These are phyloP conservation scores for Paralichthys olivaceus DNA, from an alignment of 2,113 vertebrate genomes.

Conservation along the genomic window DNA sequence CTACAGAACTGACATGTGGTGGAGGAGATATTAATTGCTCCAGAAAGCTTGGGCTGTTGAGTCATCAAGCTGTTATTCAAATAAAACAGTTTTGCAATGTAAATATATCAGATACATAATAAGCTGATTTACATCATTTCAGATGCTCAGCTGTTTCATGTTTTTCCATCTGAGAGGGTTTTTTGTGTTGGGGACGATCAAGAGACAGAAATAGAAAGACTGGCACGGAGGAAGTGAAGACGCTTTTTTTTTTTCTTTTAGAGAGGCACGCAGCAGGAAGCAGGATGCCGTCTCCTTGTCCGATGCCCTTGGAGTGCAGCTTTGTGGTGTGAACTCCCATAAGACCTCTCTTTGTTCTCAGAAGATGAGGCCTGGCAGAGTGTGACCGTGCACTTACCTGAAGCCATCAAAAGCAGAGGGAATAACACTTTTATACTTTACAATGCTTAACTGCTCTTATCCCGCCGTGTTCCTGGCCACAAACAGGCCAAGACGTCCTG, in stretches of 20 bases:
- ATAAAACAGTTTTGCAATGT: conserved; percentile 42
- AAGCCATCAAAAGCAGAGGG: conserved; percentile 55
- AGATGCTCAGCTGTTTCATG: conserved; percentile 47
- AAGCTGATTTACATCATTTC: conserved; percentile 48
- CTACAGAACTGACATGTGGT: conserved; percentile 29
- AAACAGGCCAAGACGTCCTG: conserved; percentile 41
- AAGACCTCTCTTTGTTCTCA: conserved; percentile 75
- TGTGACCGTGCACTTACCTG: conserved; percentile 68
- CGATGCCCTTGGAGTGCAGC: conserved; percentile 71
- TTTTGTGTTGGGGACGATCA: conserved; percentile 32
- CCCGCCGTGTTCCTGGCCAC: conserved; percentile 17
- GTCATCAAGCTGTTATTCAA: conserved; percentile 57
- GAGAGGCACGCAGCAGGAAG: conserved; percentile 45
- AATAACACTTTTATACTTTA: conserved; percentile 55
- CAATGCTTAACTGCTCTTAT: conserved; percentile 31
- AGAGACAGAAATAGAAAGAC: conserved; percentile 51
- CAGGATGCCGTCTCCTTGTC: conserved; percentile 61
- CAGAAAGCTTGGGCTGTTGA: conserved; percentile 35
- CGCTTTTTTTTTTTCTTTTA: conserved; percentile 16
- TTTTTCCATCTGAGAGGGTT: conserved; percentile 21
- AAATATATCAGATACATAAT: conserved; percentile 56
- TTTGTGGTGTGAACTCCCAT: conserved; percentile 68
- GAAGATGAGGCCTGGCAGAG: conserved; percentile 63
- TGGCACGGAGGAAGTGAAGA: conserved; percentile 28
- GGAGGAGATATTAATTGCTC: conserved; percentile 48